Evolutionary conservation across 2,113 vertebrate species (phyloP), one percentile per base, ranked within the genome.

Genomic region (Apus apus): DNA sequence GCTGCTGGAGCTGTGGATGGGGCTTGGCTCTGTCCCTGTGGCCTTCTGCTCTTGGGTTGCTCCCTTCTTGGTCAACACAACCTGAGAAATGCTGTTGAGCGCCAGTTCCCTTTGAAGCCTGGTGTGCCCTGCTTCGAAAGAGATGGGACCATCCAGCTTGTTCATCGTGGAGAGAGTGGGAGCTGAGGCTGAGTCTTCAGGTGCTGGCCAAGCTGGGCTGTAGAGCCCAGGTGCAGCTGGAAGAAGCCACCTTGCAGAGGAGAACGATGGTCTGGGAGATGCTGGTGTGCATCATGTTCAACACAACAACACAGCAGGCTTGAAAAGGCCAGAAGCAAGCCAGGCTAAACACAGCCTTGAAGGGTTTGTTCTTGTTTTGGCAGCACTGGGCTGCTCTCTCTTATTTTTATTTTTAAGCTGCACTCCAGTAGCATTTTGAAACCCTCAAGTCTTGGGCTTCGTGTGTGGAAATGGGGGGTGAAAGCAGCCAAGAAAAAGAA

Each of bases 261-360:
- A 82, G 54, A 25, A 48, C 43, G 23, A 19, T 2, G 26, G 12
- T 45, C 51, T 57, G 5, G 30, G 38, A 16, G 32, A 53, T 82
- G 71, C 38, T 65, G 78, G 26, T 26, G 13, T 9, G 27, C 53
- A 32, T 68, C 29, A 3, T 2, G 0, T 66, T 62, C 8, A 19
- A 46, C 5, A 6, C 43, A 23, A 6, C 43, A 23, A 43, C 25
- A 91, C 75, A 67, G 27, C 46, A 15, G 53, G 18, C 9, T 65
- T 60, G 84, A 48, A 72, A 89, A 56, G 48, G 40, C 57, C 46
- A 56, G 53, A 56, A 66, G 43, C 3, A 30, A 80, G 38, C 26
- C n/a, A 29, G 0, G 0, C 14, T 13, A 11, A 48, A 73, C 78
- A 1, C 40, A 36, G 15, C 57, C 26, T 40, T 1, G 6, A 88